phyloP scores from a whole-genome alignment of 1,140 invertebrate genomes.

The Ceratosolen solmsi region DNA sequence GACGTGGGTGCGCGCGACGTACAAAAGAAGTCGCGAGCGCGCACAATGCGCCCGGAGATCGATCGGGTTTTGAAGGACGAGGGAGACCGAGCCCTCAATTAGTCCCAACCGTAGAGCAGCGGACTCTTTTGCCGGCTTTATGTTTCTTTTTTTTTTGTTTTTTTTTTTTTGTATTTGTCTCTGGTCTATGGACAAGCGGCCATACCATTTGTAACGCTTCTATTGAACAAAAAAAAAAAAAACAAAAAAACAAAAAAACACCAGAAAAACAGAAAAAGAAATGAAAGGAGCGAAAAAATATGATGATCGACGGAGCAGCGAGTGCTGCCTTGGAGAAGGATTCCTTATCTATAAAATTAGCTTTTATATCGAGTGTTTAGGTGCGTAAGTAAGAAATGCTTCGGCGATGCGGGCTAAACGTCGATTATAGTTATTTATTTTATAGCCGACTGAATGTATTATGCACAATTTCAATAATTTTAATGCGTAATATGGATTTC shows the following conservation, averaged over 20 bases:
- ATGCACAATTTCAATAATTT: background rate
- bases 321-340: background rate
- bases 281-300: no score
- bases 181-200: background rate
- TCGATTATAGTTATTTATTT: background rate
- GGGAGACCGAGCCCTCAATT: constrained; percentile 46
- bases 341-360: background rate
- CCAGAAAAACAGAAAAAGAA: no score
- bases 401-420: background rate
- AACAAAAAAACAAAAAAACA: no score
- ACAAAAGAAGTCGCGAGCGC: constrained; percentile 4
- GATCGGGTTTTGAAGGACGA: constrained; percentile 50
- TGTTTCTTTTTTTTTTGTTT: no score
- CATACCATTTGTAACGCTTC: background rate
- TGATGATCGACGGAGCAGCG: background rate
- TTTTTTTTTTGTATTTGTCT: background rate
- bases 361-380: background rate
- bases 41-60: constrained; percentile 44
- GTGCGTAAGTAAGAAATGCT: background rate
- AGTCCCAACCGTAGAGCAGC: background rate
- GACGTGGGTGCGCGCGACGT: no score
- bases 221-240: background rate
- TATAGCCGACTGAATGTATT: background rate
- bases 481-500: background rate
- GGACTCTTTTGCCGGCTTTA: no score